Evolutionary conservation across 35 echinoderm and acorn worm genomes (phyloP).

Genomic region (Patiria miniata): DNA sequence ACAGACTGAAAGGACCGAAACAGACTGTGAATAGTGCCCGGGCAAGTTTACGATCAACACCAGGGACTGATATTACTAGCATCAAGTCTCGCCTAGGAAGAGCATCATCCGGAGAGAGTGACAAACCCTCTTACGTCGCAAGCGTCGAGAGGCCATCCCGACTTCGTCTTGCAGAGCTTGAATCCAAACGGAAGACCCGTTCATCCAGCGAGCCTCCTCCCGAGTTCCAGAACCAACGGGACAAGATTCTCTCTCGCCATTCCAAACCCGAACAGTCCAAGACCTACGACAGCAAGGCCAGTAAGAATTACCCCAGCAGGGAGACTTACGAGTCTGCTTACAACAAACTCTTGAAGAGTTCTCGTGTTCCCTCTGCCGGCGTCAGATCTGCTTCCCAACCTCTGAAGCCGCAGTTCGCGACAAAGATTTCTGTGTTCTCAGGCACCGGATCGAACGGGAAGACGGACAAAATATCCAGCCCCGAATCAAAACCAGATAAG

Average conservation of each 20-base stretch:
- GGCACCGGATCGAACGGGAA: conserved; percentile 15
- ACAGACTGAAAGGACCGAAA: background rate
- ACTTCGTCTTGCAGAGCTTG: background rate
- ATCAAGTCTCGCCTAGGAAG: too few relatives aligned
- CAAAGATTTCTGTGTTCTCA: conserved; percentile 24
- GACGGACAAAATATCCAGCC: background rate
- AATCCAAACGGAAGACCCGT: conserved; percentile 1
- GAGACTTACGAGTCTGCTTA: background rate
- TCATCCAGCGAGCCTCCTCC: conserved; percentile 12
- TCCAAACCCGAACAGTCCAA: conserved; percentile 2
- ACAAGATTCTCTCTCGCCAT: background rate
- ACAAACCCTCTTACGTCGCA: background rate
- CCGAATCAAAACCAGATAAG: background rate
- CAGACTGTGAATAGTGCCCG: background rate
- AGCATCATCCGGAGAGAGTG: background rate
- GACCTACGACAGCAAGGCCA: background rate
- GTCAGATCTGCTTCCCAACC: background rate
- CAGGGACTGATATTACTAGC: too few relatives aligned
- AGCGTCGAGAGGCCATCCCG: background rate
- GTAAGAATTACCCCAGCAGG: background rate
- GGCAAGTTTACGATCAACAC: background rate
- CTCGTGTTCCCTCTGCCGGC: background rate
- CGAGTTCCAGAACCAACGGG: conserved; percentile 8
- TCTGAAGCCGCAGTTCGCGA: background rate
- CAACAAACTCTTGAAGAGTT: background rate